Base-by-base conservation (phyloP, 1,140 invertebrate genomes). In the Drosophila pseudoananassae region DNA sequence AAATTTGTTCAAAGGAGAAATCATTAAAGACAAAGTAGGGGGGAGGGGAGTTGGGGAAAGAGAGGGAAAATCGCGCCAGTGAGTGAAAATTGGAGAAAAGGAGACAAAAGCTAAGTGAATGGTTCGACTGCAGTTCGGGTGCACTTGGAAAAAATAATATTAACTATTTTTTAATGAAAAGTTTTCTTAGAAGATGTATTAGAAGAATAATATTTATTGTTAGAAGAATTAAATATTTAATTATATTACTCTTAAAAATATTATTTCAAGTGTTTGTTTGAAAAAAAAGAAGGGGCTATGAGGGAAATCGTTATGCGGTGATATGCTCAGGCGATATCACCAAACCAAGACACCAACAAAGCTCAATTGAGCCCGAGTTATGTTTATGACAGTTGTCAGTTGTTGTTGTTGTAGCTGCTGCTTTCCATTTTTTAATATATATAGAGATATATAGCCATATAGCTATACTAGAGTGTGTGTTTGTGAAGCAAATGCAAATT, bases 1-100 rank as follows among this genome's bases (percentile, higher is more conserved):
- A 77, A 78, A 85, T 87, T 78, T 88, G 78, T 78, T 82, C 77
- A 65, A 87, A 88, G 82, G 82, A 87, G 82, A 87, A 87, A 87
- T 87, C 78, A 82, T 88, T 83, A 79, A 74, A 79, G 47, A 71
- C 74, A 55, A 68, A 40, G 25, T 69, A 56, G 52, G 20, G 50
- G 52, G 20, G 50, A 46, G 52, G 20, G 50, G n/a, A n/a, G n/a
- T n/a, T n/a, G n/a, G n/a, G n/a, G n/a, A n/a, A n/a, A n/a, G n/a
- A n/a, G n/a, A n/a, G 52, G 20, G 50, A 46, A 36, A 31, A 51
- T 46, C 17, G 53, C 17, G 25, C 15, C 56, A 50, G 46, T 27
- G 20, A 45, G 14, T 20, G 31, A 33, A 25, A 49, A 43, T 17
- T 43, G 15, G 40, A 15, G 40, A 56, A 66, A 69, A 55, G 65